phyloP scores from a whole-genome alignment of 2,888 invertebrate species.

The Caradrina kadenii region DNA sequence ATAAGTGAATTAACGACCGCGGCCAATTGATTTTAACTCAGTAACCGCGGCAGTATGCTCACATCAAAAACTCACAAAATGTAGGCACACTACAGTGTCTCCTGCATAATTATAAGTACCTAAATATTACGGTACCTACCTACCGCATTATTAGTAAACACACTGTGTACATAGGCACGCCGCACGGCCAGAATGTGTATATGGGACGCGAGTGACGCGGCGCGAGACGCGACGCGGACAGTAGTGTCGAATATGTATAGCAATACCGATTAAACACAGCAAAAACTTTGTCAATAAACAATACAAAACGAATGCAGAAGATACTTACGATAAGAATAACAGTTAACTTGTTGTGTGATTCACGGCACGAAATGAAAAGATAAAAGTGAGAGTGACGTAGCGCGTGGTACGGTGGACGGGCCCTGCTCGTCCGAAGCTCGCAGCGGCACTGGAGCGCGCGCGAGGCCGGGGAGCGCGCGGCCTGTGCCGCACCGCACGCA shows the following conservation, averaged over 20 bases:
- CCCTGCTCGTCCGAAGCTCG: constrained; percentile 50
- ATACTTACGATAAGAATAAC: constrained; percentile 48
- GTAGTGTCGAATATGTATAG: constrained; percentile 9
- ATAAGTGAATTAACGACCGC: no score
- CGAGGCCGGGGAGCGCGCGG: constrained; percentile 10
- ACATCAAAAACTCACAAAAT: no score
- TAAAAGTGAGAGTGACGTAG: constrained; percentile 16
- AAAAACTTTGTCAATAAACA: not conserved
- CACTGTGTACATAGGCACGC: no score
- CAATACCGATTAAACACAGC: not conserved
- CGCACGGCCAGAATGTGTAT: no score
- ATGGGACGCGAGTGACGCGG: constrained; percentile 14
- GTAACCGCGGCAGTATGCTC: no score
- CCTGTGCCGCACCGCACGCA: constrained; percentile 18
- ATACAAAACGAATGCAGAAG: constrained; percentile 7
- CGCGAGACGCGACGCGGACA: constrained; percentile 20
- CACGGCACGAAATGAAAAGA: constrained; percentile 35
- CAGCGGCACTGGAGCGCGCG: constrained; percentile 46
- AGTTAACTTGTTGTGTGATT: constrained; percentile 1
- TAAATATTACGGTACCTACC: no score
- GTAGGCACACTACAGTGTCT: no score
- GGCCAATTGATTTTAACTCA: no score
- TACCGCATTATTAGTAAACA: no score
- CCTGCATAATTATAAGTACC: no score
- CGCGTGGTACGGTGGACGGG: constrained; percentile 40